phyloP scores from a whole-genome alignment of 2,888 invertebrate genomes.

The Nephrotoma guestfalica region DNA sequence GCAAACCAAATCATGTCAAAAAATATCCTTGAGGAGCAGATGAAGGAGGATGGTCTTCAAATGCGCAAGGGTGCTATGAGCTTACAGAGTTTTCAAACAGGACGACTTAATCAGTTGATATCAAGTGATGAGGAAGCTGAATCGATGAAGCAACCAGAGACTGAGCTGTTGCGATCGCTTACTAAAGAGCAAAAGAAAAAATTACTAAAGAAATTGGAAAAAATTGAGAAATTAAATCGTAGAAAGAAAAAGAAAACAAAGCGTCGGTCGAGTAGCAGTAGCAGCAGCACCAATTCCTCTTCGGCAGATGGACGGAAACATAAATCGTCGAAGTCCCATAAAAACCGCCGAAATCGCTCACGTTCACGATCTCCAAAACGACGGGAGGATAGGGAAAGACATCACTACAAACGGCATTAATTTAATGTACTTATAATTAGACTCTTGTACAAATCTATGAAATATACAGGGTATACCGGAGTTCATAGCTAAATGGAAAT shows the following conservation, averaged over 20 bases:
- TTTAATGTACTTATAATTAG: neutral
- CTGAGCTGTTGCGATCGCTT: slow-evolving; percentile 68
- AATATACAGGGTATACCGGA: neutral
- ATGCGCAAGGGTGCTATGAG: slow-evolving; percentile 65
- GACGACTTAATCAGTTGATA: slow-evolving; percentile 41
- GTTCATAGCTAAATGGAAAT: no score
- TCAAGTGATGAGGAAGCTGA: slow-evolving; percentile 35
- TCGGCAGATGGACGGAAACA: neutral
- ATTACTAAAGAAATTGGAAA: slow-evolving; percentile 51
- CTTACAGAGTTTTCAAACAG: slow-evolving; percentile 40
- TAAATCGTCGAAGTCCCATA: neutral
- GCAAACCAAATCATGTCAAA: slow-evolving; percentile 50
- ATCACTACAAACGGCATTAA: neutral
- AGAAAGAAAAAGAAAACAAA: slow-evolving; percentile 21
- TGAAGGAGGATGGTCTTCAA: slow-evolving; percentile 82
- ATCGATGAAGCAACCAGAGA: slow-evolving; percentile 41
- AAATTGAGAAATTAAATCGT: slow-evolving; percentile 38
- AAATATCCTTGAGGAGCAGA: slow-evolving; percentile 67
- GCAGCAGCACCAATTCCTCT: neutral
- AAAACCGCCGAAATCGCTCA: neutral
- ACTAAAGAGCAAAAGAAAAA: slow-evolving; percentile 82
- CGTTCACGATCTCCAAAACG: neutral
- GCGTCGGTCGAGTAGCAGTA: neutral
- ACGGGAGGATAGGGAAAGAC: neutral
- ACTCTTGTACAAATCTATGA: neutral